Conservation (phyloP, 2,888 invertebrate genomes). For the Harmothoe impar region DNA sequence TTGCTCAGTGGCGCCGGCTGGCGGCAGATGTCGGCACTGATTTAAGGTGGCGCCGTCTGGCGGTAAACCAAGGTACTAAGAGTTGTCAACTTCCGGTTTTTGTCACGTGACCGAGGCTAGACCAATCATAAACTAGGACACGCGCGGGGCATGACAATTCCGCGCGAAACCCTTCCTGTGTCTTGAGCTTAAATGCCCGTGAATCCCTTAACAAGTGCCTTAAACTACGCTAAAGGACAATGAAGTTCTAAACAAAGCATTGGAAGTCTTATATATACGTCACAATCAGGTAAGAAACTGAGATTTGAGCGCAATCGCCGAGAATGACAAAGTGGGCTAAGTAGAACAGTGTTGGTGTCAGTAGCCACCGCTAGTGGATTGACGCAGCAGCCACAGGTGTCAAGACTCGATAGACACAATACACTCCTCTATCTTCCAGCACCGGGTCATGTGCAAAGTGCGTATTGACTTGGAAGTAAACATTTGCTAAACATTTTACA, state of each 20-base stretch:
- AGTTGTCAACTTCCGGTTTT: slow-evolving; percentile 17
- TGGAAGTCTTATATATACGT: neutral
- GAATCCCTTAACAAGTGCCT: neutral
- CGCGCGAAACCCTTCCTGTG: slow-evolving; percentile 53
- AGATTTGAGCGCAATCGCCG: neutral
- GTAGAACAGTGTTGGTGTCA: too few species aligned
- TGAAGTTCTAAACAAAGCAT: neutral
- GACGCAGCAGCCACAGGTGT: too few species aligned
- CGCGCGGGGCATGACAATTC: neutral
- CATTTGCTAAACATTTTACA: too few species aligned
- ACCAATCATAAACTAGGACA: neutral
- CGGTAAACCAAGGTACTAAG: neutral
- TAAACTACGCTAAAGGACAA: neutral
- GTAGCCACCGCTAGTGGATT: too few species aligned
- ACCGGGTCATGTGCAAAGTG: too few species aligned
- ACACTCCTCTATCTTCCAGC: too few species aligned
- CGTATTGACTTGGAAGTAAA: too few species aligned
- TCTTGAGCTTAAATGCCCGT: neutral
- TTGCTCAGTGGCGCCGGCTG: neutral
- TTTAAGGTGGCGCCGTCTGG: neutral
- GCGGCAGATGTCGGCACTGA: too few species aligned
- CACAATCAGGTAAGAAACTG: slow-evolving; percentile 1
- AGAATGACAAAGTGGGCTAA: too few species aligned
- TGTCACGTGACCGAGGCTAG: neutral
- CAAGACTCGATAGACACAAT: too few species aligned